Evolutionary conservation across 53 echinoderm and acorn worm species (phyloP).

Genomic region (Echinometra lucunter): DNA sequence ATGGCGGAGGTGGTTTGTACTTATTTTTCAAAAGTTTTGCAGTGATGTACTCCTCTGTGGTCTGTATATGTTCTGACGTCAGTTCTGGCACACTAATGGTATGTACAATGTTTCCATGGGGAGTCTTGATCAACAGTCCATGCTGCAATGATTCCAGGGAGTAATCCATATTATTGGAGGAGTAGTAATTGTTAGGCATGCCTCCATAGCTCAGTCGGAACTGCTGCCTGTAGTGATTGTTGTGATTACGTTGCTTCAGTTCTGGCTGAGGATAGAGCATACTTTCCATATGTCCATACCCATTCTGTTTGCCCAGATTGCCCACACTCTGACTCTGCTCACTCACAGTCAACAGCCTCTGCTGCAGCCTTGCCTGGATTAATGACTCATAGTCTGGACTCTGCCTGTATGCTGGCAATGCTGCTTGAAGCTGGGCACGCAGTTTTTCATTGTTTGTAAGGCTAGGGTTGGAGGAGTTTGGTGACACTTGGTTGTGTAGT

Average conservation of each 20-base stretch:
- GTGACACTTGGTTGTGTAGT: slow-evolving; percentile 83
- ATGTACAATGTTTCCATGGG: slow-evolving; percentile 86
- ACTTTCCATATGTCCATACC: slow-evolving; percentile 71
- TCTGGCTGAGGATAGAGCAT: slow-evolving; percentile 80
- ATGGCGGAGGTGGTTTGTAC: slow-evolving; percentile 93
- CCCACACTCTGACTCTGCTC: slow-evolving; percentile 93
- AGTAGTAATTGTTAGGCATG: slow-evolving; percentile 69
- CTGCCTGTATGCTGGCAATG: slow-evolving; percentile 88
- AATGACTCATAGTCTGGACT: slow-evolving; percentile 90
- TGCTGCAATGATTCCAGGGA: slow-evolving; percentile 92
- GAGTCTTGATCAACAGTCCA: slow-evolving; percentile 69
- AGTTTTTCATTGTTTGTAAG: slow-evolving; percentile 87
- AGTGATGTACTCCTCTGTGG: slow-evolving; percentile 95
- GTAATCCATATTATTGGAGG: slow-evolving; percentile 71
- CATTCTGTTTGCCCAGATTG: slow-evolving; percentile 76
- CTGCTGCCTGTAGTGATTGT: slow-evolving; percentile 78
- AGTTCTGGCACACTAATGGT: slow-evolving; percentile 97
- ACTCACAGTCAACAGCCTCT: slow-evolving; percentile 75
- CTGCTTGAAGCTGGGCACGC: slow-evolving; percentile 73
- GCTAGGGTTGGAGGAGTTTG: slow-evolving; percentile 92
- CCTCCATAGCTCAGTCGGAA: slow-evolving; percentile 89
- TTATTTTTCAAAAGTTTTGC: slow-evolving; percentile 95
- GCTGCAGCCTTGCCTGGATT: slow-evolving; percentile 78
- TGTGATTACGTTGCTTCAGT: slow-evolving; percentile 81
- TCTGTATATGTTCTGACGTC: slow-evolving; percentile 84